These are phyloP conservation scores for Lycia hirtaria DNA, from an alignment of 2,888 invertebrate species.

Conservation along the genomic window DNA sequence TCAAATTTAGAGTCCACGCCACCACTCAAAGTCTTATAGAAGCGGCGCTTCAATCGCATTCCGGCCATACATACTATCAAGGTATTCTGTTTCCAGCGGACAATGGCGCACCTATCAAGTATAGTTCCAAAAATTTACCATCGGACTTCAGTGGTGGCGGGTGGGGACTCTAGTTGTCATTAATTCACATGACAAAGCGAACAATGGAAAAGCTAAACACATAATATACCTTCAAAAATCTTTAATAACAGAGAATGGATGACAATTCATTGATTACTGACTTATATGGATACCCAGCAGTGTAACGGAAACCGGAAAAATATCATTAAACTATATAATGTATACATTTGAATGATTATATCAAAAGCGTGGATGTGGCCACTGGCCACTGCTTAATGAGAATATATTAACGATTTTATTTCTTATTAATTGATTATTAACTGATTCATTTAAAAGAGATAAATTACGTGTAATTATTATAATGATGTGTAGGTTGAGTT, in stretches of 20 bases:
- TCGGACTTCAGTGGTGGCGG: too few species aligned
- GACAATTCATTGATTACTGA: slow-evolving; percentile 9
- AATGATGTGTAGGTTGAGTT: not conserved
- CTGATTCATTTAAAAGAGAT: slow-evolving; percentile 8
- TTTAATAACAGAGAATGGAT: not conserved
- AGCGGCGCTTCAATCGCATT: too few species aligned
- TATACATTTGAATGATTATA: not conserved
- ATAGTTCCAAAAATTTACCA: too few species aligned
- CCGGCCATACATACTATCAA: too few species aligned
- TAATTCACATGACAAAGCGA: too few species aligned
- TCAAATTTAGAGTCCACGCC: too few species aligned
- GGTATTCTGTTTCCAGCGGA: too few species aligned
- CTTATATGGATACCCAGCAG: slow-evolving; percentile 10
- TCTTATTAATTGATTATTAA: slow-evolving; percentile 7
- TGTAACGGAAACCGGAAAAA: slow-evolving; percentile 30
- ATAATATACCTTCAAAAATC: too few species aligned
- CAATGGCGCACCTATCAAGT: too few species aligned
- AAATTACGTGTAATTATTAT: slow-evolving; percentile 3
- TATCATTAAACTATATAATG: slow-evolving; percentile 15
- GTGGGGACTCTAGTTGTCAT: too few species aligned
- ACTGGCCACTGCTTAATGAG: slow-evolving; percentile 28
- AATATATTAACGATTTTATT: slow-evolving; percentile 13
- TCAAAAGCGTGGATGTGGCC: slow-evolving; percentile 20
- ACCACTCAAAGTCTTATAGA: too few species aligned
- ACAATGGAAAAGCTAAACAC: too few species aligned